Conservation (phyloP, 1,140 invertebrate species). For the Tetranychus cinnabarinus region DNA sequence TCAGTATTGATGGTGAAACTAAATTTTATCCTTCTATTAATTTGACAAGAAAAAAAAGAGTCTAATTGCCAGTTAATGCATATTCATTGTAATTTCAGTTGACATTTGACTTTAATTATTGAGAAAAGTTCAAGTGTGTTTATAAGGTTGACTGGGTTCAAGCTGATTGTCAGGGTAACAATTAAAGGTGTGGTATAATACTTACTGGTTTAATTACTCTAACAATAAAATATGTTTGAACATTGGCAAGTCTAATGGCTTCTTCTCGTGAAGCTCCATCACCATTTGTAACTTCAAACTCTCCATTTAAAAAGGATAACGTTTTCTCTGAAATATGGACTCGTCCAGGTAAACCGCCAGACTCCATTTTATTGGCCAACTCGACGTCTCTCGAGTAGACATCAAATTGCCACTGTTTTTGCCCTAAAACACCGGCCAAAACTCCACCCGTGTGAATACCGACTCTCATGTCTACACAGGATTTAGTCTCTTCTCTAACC, state of each 20-base stretch:
- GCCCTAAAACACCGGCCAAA: conserved; percentile 78
- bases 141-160: no score
- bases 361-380: conserved; percentile 96
- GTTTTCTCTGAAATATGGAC: conserved; percentile 89
- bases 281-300: conserved; percentile 52
- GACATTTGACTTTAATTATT: no score
- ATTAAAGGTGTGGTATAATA: background rate
- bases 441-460: conserved; percentile 82
- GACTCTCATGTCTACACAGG: conserved; percentile 89
- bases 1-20: no score
- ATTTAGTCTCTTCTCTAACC: conserved; percentile 80
- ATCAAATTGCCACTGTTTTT: conserved; percentile 95
- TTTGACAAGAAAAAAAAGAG: no score
- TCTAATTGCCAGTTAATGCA: no score
- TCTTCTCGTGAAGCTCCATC: conserved; percentile 69
- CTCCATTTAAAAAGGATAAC: conserved; percentile 58
- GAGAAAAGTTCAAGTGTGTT: no score
- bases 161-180: no score
- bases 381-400: conserved; percentile 90
- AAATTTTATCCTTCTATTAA: no score
- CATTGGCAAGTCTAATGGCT: conserved; percentile 52
- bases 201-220: conserved; percentile 47
- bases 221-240: conserved; percentile 76
- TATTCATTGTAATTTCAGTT: no score
- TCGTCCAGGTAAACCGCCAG: conserved; percentile 72